Base-by-base conservation (phyloP, 2,797 vertebrate species). In the Hydrocynus forskahlii region DNA sequence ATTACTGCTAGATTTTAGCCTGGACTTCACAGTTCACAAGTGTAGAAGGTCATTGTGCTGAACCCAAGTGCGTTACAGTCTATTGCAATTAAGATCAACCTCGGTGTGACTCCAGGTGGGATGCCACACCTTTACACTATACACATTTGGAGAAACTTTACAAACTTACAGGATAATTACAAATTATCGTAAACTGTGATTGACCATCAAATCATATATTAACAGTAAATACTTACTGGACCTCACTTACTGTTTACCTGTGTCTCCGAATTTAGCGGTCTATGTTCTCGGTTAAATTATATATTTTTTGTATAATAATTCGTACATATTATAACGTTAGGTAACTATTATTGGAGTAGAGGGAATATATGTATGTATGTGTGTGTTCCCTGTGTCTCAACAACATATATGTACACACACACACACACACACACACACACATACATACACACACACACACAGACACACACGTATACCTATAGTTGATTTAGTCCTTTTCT, bases 31-130 rank as follows among this genome's bases (percentile, higher is more conserved):
- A 87, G 88, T 89, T 85, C 83, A 85, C 72, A 85, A 91, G 94
- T 95, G 94, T 92, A 94, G 80, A 89, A 92, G 93, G 94, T 94
- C 93, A 93, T 91, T 92, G 90, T 93, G 91, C 92, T 92, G 92
- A 86, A 87, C 88, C 87, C 85, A 85, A 90, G 88, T 91, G 92
- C 93, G 88, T 92, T 95, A 92, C 81, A 67, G 88, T 91, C 93
- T 83, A 72, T 87, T 90, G 88, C 90, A 92, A 91, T 92, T 89
- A 89, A 85, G 86, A 84, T 89, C 87, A 86, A 83, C 78, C 86
- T 88, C 85, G 84, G 91, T 90, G 90, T 88, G 88, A 76, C 40
- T 78, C 75, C 68, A 68, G 86, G 85, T 83, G 63, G 50, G 38
- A 79, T 79, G 60, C 67, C 74, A 82, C 75, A 83, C 76, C 86